Evolutionary conservation across 2,113 vertebrate species (phyloP).

Genomic region (Climacteris rufus): DNA sequence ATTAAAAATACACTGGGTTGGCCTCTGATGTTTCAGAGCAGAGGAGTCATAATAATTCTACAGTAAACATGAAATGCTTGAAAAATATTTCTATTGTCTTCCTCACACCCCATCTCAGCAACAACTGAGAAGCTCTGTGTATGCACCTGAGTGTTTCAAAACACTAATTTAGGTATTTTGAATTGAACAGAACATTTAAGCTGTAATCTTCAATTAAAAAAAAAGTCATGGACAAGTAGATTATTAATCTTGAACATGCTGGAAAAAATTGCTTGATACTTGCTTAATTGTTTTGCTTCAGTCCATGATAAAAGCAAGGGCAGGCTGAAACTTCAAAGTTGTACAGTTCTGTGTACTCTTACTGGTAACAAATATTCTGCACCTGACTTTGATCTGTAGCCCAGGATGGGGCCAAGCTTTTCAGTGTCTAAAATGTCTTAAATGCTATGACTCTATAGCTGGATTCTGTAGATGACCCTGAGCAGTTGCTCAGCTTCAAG

Average conservation of each 20-base stretch:
- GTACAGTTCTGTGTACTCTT: not conserved
- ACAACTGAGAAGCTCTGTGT: not conserved
- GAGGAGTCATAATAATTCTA: not conserved
- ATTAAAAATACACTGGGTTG: not conserved
- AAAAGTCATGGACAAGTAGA: not conserved
- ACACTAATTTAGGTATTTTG: not conserved
- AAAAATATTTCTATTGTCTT: not conserved
- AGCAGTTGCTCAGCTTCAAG: not conserved
- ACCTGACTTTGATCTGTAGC: not conserved
- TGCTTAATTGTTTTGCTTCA: constrained; percentile 1
- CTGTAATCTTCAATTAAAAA: not conserved
- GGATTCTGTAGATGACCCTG: not conserved
- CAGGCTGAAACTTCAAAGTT: not conserved
- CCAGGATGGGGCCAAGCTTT: not conserved
- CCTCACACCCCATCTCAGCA: not conserved
- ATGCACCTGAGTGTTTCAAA: not conserved
- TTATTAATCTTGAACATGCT: not conserved
- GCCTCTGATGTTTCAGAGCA: not conserved
- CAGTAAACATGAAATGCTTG: not conserved
- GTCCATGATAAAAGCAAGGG: not conserved
- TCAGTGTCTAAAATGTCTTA: not conserved
- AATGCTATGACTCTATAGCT: not conserved
- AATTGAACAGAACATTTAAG: not conserved
- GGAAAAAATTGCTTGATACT: not conserved
- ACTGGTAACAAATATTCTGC: not conserved